These are phyloP conservation scores for Drosophila antonietae DNA, from an alignment of 2,888 invertebrate species.

Conservation along the genomic window DNA sequence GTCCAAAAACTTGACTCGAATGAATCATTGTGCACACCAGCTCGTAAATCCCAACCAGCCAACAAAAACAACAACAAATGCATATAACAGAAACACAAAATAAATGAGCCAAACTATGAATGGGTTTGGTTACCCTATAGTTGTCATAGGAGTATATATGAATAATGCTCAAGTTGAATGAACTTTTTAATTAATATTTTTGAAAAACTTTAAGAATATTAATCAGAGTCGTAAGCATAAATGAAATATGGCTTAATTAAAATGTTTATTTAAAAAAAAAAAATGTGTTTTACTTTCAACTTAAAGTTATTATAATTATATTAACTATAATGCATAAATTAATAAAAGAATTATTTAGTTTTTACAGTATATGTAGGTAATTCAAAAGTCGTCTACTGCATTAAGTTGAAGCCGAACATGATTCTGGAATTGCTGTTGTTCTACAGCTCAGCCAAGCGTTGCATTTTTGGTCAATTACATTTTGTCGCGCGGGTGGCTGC, in stretches of 20 bases:
- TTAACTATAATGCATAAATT: no score
- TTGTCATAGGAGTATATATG: neutral
- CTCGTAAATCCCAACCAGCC: constrained; percentile 42
- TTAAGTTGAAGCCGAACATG: constrained; percentile 6
- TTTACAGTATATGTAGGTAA: neutral
- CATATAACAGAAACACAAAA: constrained; percentile 34
- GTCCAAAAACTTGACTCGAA: constrained; percentile 31
- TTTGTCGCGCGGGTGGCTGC: constrained; percentile 75
- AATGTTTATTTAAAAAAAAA: neutral
- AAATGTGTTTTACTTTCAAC: neutral
- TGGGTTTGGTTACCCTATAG: constrained; percentile 30
- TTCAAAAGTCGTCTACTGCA: constrained; percentile 6
- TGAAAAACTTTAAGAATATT: neutral
- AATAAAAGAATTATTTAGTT: neutral
- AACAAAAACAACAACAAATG: constrained; percentile 19
- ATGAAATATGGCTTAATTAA: neutral
- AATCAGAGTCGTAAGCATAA: neutral
- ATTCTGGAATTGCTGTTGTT: constrained; percentile 51
- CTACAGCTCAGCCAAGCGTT: constrained; percentile 69
- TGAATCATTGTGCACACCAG: constrained; percentile 42
- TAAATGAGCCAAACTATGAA: constrained; percentile 55
- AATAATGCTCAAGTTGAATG: neutral
- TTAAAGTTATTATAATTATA: no score
- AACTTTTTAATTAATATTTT: neutral
- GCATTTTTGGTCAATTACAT: constrained; percentile 77